phyloP scores from a whole-genome alignment of 1,140 invertebrate species.

The Bombyx mandarina region DNA sequence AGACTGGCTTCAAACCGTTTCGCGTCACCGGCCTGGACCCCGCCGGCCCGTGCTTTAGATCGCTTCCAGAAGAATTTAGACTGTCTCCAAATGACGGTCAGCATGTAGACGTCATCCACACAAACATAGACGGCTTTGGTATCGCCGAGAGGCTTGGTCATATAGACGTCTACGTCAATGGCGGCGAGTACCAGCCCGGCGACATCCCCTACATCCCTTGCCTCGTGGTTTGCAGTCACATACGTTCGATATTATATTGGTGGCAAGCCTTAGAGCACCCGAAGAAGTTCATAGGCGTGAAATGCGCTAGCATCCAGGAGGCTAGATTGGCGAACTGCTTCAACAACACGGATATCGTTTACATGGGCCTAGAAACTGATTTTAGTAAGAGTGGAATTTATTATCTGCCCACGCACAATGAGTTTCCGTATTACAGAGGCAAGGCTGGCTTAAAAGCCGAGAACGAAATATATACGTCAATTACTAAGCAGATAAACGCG shows the following conservation, averaged over 20 bases:
- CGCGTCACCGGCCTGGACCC: constrained; percentile 79
- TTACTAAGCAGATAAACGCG: constrained; percentile 34
- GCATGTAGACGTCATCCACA: constrained; percentile 77
- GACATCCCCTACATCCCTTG: constrained; percentile 53
- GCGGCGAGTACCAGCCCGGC: constrained; percentile 77
- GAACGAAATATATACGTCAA: constrained; percentile 42
- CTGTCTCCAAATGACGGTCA: constrained; percentile 72
- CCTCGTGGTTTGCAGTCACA: constrained; percentile 47
- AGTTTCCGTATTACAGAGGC: constrained; percentile 52
- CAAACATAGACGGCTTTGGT: constrained; percentile 80
- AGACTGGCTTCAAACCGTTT: constrained; percentile 56
- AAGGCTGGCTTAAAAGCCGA: constrained; percentile 44
- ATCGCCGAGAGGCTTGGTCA: constrained; percentile 77
- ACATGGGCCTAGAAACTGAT: constrained; percentile 36
- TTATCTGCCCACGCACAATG: constrained; percentile 46
- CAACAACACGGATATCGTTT: constrained; percentile 37
- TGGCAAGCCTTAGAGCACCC: constrained; percentile 54
- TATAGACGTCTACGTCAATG: constrained; percentile 83
- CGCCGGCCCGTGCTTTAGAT: constrained; percentile 73
- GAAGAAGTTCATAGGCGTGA: constrained; percentile 41
- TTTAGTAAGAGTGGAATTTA: constrained; percentile 46
- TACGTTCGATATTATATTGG: constrained; percentile 44
- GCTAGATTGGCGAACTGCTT: constrained; percentile 48
- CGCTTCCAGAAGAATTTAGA: constrained; percentile 62
- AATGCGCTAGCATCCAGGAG: constrained; percentile 42